Base-by-base conservation (phyloP, 1,140 invertebrate species). In the Yoshiicerus persimilis region DNA sequence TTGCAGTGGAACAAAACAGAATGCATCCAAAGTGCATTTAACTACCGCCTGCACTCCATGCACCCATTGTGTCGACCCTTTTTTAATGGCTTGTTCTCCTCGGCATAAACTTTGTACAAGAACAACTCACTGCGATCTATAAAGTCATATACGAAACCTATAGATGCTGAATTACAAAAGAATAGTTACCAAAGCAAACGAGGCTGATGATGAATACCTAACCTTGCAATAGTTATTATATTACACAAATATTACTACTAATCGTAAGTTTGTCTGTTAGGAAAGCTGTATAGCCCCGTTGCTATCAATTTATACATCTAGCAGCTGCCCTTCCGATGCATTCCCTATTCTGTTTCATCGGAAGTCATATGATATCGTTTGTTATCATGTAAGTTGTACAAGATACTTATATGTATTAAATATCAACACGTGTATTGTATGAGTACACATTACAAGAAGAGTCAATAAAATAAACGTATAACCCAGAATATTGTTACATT, bases 61-160 rank as follows among this genome's bases (percentile, higher is more conserved):
- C 75, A 80, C 75, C 34, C 32, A 80, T 80, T 80, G 75, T 80
- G 75, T 80, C 75, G 75, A 80, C 75, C 75, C 75, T 80, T 80
- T 80, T 80, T 80, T 80, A 80, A 80, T 80, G 75, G 75, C 75
- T 16, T 38, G 34, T 32, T 80, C 32, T 36, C 30, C 32, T 34
- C 75, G 20, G 20, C 3, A 5, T 5, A n/a, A 56, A n/a, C 47
- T 56, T 56, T n/a, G 20, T 70, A 70, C 23, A 70, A 66, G 47
- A 56, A 56, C 47, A 56, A 56, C 66, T 2, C 16, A 70, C 13
- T 30, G 16, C 8, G n/a, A 30, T 66, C 16, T 30, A 70, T 13
- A 30, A 8, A 16, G 25, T 25, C 6, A 27, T 27, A 27, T 70
- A 70, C 6, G 30, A 27, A 11, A 41, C 39, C 41, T 47, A 47